Evolutionary conservation across 2,797 vertebrate species (phyloP).

Genomic region (Sphenodon punctatus): DNA sequence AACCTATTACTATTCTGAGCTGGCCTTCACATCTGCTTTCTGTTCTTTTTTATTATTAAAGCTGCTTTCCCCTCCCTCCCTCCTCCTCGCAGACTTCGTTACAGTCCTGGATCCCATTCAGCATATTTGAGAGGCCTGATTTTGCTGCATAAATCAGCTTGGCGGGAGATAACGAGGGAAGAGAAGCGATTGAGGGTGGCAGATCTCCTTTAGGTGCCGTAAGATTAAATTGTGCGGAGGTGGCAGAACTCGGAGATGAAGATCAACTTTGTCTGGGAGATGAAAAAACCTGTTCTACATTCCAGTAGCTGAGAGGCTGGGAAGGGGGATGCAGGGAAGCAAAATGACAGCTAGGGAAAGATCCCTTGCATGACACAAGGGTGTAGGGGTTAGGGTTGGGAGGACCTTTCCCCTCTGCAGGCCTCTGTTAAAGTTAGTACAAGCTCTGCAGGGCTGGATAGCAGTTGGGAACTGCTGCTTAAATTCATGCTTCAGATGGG

Average conservation of each 20-base stretch:
- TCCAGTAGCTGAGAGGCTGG: not conserved
- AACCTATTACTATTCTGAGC: conserved; percentile 62
- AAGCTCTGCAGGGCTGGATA: too few relatives aligned
- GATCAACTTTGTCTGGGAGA: not conserved
- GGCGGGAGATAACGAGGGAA: not conserved
- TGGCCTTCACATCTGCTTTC: not conserved
- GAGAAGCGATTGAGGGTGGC: not conserved
- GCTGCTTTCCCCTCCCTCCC: not conserved
- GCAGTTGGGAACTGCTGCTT: too few relatives aligned
- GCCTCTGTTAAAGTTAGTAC: too few relatives aligned
- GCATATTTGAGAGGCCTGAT: not conserved
- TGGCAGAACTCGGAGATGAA: not conserved
- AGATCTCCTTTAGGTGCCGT: not conserved
- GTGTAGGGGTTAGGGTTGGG: too few relatives aligned
- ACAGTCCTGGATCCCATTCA: not conserved
- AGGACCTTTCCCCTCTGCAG: too few relatives aligned
- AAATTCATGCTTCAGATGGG: too few relatives aligned
- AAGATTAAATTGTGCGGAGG: not conserved
- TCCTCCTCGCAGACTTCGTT: not conserved
- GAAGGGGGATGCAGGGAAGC: not conserved
- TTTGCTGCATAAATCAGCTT: not conserved
- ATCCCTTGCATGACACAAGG: not conserved
- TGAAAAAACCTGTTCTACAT: not conserved
- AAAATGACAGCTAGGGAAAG: not conserved
- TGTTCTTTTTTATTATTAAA: conserved; percentile 35